Evolutionary conservation across 2,797 vertebrate species (phyloP).

Genomic region (Ispidina lecontei): DNA sequence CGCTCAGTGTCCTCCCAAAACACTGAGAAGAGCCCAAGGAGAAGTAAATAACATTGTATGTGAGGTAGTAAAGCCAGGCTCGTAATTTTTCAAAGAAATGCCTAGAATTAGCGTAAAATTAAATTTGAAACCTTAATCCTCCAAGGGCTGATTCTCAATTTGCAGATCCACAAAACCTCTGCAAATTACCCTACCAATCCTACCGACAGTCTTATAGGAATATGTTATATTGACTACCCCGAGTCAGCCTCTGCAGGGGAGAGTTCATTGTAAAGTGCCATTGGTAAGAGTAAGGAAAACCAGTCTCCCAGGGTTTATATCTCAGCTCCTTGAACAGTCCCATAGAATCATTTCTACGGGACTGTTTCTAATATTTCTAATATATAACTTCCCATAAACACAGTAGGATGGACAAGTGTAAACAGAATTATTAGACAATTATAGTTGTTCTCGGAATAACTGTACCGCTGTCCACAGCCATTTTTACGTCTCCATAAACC

Average conservation of each 20-base stretch:
- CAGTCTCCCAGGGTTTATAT: conserved; percentile 8
- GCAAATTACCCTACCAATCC: conserved; percentile 64
- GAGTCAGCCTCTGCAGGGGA: background rate
- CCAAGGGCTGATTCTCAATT: conserved; percentile 60
- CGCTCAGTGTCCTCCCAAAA: conserved; percentile 7
- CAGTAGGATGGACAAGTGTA: conserved; percentile 56
- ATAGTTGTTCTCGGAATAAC: conserved; percentile 31
- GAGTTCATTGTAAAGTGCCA: background rate
- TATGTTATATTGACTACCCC: conserved; percentile 53
- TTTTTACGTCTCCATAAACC: conserved; percentile 58
- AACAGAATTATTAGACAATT: conserved; percentile 72
- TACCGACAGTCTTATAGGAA: conserved; percentile 54
- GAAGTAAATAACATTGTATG: conserved; percentile 49
- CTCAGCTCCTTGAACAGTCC: background rate
- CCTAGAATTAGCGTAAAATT: conserved; percentile 66
- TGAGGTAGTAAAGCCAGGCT: conserved; percentile 51
- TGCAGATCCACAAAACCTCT: conserved; percentile 61
- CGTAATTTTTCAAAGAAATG: conserved; percentile 41
- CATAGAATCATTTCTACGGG: background rate
- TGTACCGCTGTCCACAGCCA: conserved; percentile 23
- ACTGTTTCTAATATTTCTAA: too few species aligned
- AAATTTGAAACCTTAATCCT: conserved; percentile 66
- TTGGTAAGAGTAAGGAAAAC: background rate
- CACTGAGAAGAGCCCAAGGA: conserved; percentile 18
- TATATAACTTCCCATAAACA: conserved; percentile 22